Evolutionary conservation across 2,888 invertebrate genomes (phyloP), one percentile per base, ranked within the genome.

Genomic region (Cataglyphis livida): DNA sequence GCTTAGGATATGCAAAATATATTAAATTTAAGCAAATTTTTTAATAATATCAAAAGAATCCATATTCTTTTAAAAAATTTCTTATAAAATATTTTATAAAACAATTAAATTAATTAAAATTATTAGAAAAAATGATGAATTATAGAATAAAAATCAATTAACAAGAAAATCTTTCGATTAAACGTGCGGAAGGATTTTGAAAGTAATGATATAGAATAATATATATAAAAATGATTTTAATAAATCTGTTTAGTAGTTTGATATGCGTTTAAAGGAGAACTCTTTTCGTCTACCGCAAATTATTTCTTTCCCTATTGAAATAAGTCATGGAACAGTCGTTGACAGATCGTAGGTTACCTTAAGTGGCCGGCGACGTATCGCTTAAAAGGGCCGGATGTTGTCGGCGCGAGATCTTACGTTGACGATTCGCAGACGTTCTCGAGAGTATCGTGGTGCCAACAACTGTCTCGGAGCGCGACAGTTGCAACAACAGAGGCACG

Each of bases 401-500:
- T 90, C 85, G 85, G 59, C 84, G 75, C 78, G 78, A 82, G 81
- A 65, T 84, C 84, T 82, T 82, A 61, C 62, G 41, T 64, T 84
- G 90, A 90, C 86, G 86, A 89, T 88, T 88, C 74, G 87, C 88
- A 89, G 86, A 85, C 86, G 59, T 85, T 85, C 84, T 86, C 81
- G 84, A 75, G 82, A 70, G 74, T 82, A 76, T 79, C 79, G 85
- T 66, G 75, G 57, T 62, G 66, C 85, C 89, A 90, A 90, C 89
- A 90, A 90, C 90, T 87, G 89, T 86, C 75, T 76, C 41, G 57
- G 21, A 76, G 75, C n/a, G 54, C 85, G 89, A 87, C 92, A 93
- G 92, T 92, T 92, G 91, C 88, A 86, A 90, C 90, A 92, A 92
- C 91, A 92, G 70, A 84, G 91, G 91, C 91, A 92, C 92, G 92